Evolutionary conservation across 2,888 invertebrate species (phyloP).

Genomic region (Ametastegia equiseti): DNA sequence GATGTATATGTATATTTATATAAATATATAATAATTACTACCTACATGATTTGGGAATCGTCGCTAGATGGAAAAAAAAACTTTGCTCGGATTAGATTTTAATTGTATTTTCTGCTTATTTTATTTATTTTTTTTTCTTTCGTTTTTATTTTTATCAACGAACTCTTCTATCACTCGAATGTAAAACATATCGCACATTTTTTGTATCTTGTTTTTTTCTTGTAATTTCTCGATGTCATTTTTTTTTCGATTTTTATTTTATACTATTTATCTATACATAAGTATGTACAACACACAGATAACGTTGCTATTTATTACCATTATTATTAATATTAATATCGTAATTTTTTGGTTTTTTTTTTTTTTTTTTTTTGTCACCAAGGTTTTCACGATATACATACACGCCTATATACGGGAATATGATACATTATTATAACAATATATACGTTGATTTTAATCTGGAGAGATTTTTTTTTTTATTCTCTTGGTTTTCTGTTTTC

Average conservation of each 20-base stretch:
- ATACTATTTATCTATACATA: background rate
- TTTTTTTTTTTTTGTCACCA: background rate
- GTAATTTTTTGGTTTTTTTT: background rate
- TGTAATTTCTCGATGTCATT: background rate
- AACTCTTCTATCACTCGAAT: too few relatives aligned
- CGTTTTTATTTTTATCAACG: background rate
- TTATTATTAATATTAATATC: background rate
- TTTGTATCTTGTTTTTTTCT: too few relatives aligned
- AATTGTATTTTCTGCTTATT: background rate
- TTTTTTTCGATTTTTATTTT: background rate
- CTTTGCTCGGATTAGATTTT: slow-evolving; percentile 8
- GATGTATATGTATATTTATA: too few relatives aligned
- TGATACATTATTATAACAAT: too few relatives aligned
- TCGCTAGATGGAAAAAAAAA: background rate
- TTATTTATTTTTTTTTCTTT: background rate
- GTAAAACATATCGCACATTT: too few relatives aligned
- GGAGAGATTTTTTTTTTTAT: background rate
- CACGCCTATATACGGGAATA: too few relatives aligned
- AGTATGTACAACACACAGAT: background rate
- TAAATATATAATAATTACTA: too few relatives aligned
- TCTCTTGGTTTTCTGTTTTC: background rate
- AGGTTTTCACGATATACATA: too few relatives aligned
- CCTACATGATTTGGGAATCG: too few relatives aligned
- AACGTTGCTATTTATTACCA: background rate
- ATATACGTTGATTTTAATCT: too few relatives aligned